phyloP scores from a whole-genome alignment of 1,140 invertebrate species.

The Lepeophtheirus salmonis region DNA sequence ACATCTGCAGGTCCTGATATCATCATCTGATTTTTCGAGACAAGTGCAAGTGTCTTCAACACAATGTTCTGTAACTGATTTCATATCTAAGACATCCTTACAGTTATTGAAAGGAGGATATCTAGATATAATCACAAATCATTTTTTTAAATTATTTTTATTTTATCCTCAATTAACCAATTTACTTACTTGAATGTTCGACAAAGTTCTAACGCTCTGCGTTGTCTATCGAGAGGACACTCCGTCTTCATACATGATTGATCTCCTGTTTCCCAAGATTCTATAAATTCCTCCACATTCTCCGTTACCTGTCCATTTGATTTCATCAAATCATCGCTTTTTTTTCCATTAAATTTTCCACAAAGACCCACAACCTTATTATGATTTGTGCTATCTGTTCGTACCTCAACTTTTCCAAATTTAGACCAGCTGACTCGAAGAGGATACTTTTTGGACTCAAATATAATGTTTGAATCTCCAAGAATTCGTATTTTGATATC shows the following conservation, averaged over 20 bases:
- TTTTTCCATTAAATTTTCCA: neutral
- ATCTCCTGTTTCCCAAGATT: slow-evolving; percentile 5
- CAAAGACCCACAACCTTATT: neutral
- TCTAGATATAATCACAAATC: neutral
- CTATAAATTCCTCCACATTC: neutral
- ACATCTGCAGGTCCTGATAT: neutral
- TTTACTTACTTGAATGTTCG: neutral
- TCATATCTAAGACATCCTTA: neutral
- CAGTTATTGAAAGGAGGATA: slow-evolving; percentile 5
- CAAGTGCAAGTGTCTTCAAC: neutral
- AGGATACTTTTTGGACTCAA: neutral
- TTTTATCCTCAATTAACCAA: neutral
- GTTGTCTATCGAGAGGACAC: neutral
- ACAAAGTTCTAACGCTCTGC: neutral
- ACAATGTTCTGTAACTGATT: neutral
- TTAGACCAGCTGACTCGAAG: neutral
- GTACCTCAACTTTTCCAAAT: neutral
- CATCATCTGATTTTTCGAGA: neutral
- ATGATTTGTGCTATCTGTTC: neutral
- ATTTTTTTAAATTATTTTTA: slow-evolving; percentile 1
- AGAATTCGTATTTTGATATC: neutral
- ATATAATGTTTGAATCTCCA: neutral
- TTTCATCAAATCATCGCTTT: neutral
- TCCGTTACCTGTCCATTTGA: neutral
- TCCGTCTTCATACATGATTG: neutral